A percentile compares a stretch with the other conserved stretches of the same genome.
phyloP scores from a whole-genome alignment of 2,113 vertebrate species.

The Castor canadensis region DNA sequence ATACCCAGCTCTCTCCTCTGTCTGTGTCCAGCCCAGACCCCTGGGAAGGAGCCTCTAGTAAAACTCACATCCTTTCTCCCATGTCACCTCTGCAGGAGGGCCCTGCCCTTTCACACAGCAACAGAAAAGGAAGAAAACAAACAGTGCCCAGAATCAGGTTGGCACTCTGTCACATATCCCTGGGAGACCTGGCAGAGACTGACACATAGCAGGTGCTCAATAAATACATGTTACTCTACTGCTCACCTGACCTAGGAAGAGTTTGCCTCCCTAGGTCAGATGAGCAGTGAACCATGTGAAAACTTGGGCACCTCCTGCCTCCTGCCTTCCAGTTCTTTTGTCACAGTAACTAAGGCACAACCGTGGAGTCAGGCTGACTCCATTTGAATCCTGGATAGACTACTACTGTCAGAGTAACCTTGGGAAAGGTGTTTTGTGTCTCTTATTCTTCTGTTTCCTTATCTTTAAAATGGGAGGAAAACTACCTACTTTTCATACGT shows the following conservation, averaged over 20 bases:
- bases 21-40: neutral
- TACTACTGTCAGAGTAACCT: neutral
- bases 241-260: neutral
- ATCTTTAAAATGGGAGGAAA: neutral
- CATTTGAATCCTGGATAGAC: neutral
- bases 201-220: neutral
- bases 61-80: neutral
- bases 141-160: neutral
- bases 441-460: neutral
- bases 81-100: neutral
- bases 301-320: neutral
- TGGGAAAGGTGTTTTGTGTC: neutral
- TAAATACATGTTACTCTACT: neutral
- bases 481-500: neutral
- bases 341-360: neutral
- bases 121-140: neutral
- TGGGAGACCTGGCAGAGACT: neutral
- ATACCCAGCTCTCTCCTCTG: neutral
- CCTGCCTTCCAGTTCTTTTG: neutral
- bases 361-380: neutral
- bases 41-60: too few relatives aligned
- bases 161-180: neutral
- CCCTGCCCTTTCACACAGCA: neutral
- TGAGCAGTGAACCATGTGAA: neutral
- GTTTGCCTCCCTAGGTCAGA: too few relatives aligned